phyloP scores from a whole-genome alignment of 2,113 vertebrate species.

The Ptyas mucosa region DNA sequence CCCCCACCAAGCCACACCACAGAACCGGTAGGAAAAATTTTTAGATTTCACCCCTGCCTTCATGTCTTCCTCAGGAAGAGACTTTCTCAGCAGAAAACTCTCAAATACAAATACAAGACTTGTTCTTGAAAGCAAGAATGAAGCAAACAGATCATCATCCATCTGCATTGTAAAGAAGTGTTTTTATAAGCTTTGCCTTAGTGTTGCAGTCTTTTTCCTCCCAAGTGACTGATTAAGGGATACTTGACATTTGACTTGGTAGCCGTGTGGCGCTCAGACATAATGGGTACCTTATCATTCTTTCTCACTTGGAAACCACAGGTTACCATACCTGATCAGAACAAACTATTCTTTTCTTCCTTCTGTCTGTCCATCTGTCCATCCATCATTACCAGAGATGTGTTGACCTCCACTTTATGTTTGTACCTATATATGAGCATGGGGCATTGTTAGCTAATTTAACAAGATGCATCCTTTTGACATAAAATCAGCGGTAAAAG shows the following conservation, averaged over 20 bases:
- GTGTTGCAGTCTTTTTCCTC: neutral
- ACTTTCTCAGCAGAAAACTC: neutral
- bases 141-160: neutral
- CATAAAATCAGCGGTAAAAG: slow-evolving; percentile 56
- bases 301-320: neutral
- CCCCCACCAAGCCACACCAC: no score
- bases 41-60: no score
- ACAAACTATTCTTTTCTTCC: neutral
- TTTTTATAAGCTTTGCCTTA: neutral
- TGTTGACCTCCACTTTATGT: neutral
- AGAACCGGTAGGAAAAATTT: no score
- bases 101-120: neutral
- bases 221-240: neutral
- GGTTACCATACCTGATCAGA: neutral
- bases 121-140: neutral
- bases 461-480: slow-evolving; percentile 38
- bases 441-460: slow-evolving; percentile 16
- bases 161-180: neutral
- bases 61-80: neutral
- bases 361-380: neutral
- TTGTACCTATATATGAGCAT: slow-evolving; percentile 39
- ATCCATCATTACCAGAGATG: slow-evolving; percentile 2
- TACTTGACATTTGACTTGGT: neutral
- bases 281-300: neutral
- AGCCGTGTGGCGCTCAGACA: neutral